Evolutionary conservation across 2,888 invertebrate species (phyloP).

Genomic region (Drosophila rellima): DNA sequence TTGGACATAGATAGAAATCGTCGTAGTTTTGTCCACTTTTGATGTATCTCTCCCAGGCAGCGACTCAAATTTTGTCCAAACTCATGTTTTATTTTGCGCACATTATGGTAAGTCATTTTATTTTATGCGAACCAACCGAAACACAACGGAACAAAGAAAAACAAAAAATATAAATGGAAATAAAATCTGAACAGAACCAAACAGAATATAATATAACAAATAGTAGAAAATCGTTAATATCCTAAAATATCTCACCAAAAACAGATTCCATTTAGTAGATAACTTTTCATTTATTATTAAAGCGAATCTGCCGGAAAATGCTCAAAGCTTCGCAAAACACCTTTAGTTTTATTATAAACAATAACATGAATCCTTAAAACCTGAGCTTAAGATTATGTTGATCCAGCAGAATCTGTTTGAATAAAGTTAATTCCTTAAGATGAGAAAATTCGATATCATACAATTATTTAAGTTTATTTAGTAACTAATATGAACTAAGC

Average conservation of each 20-base stretch:
- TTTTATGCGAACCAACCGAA: conserved; percentile 41
- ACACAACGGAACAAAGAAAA: conserved; percentile 12
- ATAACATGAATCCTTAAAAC: too few relatives aligned
- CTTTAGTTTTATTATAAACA: too few relatives aligned
- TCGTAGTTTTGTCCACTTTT: conserved; percentile 49
- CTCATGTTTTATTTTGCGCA: conserved; percentile 71
- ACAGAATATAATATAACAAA: conserved; percentile 18
- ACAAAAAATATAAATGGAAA: conserved; percentile 5
- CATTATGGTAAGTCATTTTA: conserved; percentile 73
- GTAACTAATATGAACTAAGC: too few relatives aligned
- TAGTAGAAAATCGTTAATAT: conserved; percentile 44
- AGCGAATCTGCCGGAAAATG: neutral
- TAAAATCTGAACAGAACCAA: conserved; percentile 1
- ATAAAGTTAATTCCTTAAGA: too few relatives aligned
- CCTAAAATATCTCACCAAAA: neutral
- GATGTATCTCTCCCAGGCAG: conserved; percentile 43
- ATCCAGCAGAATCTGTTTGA: too few relatives aligned
- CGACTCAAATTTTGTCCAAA: conserved; percentile 35
- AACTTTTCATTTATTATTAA: neutral
- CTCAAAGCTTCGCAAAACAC: too few relatives aligned
- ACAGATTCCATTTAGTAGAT: neutral
- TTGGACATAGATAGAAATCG: conserved; percentile 22
- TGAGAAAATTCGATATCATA: too few relatives aligned
- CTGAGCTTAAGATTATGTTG: too few relatives aligned
- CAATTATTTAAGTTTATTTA: too few relatives aligned